Evolutionary conservation across 2,113 vertebrate species (phyloP), one percentile per base, ranked within the genome.

Genomic region (Pomatorhinus ruficollis): DNA sequence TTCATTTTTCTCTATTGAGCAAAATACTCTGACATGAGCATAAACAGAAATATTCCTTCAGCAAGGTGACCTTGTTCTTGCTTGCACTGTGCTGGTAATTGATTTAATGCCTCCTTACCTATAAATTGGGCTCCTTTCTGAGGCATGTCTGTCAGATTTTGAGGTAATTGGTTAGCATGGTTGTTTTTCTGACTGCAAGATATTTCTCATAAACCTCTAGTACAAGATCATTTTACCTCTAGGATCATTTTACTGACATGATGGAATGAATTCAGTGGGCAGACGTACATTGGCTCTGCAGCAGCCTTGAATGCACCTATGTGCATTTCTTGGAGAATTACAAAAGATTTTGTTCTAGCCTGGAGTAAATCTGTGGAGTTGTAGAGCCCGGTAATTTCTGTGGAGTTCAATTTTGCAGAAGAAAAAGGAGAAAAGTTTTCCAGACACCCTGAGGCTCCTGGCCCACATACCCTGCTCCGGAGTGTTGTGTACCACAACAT

Each of bases 1-100:
- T 92, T 93, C 83, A 47, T 96, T 96, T 94, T 96, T 95, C 76
- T 93, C 88, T 84, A 15, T 94, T 10, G 84, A 96, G 75, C 45
- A 65, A 89, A 96, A 96, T 89, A 75, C 66, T 94, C 76, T 19
- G 57, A 96, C 90, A 65, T 75, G 95, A 94, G 69, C 65, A 65
- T 94, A 94, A 96, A 96, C 91, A 96, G 89, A 71, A 93, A 60
- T 75, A 87, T 61, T 95, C 90, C 91, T 87, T 94, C 79, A 95
- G 88, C 90, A 97, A 97, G 96, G 97, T 97, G 96, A 97, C 97
- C 95, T 97, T 96, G 97, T 77, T 93, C 83, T 71, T 88, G 72
- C 84, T 90, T 89, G 71, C 49, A 23, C 39, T 0, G 1, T 52
- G 42, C 84, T 87, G 49, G 84, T 94, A 95, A 97, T 96, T 95